These are phyloP conservation scores for Elmis aenea DNA, from an alignment of 2,888 invertebrate genomes.

Conservation along the genomic window DNA sequence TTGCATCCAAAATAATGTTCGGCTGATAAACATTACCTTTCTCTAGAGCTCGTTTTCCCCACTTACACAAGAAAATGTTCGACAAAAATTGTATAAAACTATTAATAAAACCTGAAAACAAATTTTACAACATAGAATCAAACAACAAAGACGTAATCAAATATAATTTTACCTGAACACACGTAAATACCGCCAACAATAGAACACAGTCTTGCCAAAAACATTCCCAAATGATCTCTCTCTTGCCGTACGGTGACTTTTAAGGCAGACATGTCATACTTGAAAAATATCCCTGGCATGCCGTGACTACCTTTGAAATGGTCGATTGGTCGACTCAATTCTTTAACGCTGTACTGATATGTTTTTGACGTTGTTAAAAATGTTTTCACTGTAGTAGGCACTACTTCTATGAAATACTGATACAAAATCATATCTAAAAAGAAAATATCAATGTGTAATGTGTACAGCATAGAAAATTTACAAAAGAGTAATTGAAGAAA, in stretches of 20 bases:
- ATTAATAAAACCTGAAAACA: slow-evolving; percentile 23
- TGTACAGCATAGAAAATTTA: too few species aligned
- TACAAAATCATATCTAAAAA: slow-evolving; percentile 68
- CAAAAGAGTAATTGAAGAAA: too few species aligned
- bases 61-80: slow-evolving; percentile 20
- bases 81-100: slow-evolving; percentile 19
- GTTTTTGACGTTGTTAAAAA: slow-evolving; percentile 69
- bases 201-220: slow-evolving; percentile 83
- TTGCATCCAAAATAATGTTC: slow-evolving; percentile 7
- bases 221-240: slow-evolving; percentile 70
- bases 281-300: slow-evolving; percentile 90
- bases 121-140: slow-evolving; percentile 3
- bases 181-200: slow-evolving; percentile 91
- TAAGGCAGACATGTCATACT: slow-evolving; percentile 89
- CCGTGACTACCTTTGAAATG: slow-evolving; percentile 80
- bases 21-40: slow-evolving; percentile 4
- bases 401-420: slow-evolving; percentile 94
- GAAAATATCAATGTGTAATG: too few species aligned
- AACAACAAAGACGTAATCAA: too few species aligned
- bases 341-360: slow-evolving; percentile 93
- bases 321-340: slow-evolving; percentile 74
- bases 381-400: slow-evolving; percentile 89
- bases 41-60: slow-evolving; percentile 2
- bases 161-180: slow-evolving; percentile 64
- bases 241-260: slow-evolving; percentile 79